Conservation (phyloP, 2,888 invertebrate species). For the Periphyllus acericola region DNA sequence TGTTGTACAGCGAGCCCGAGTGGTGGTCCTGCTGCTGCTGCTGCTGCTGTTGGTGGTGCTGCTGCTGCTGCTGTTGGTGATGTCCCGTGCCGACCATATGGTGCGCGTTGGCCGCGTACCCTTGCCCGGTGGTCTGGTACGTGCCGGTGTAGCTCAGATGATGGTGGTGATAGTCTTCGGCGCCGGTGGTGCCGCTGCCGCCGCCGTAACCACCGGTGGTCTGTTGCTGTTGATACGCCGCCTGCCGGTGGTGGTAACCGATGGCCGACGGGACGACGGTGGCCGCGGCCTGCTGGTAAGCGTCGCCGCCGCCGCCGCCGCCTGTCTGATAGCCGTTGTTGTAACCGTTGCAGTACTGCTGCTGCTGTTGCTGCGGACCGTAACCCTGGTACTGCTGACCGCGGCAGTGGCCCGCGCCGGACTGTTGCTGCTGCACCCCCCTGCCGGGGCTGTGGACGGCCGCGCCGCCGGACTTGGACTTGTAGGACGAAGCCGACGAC, state of each 20-base stretch:
- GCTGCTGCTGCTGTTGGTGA: slow-evolving; percentile 43
- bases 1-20: slow-evolving; percentile 54
- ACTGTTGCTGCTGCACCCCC: slow-evolving; percentile 66
- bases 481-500: slow-evolving; percentile 42
- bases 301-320: slow-evolving; percentile 64
- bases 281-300: slow-evolving; percentile 60
- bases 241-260: slow-evolving; percentile 66
- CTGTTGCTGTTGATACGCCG: slow-evolving; percentile 66
- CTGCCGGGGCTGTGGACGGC: slow-evolving; percentile 64
- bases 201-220: slow-evolving; percentile 63
- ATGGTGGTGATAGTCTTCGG: slow-evolving; percentile 35
- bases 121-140: slow-evolving; percentile 42
- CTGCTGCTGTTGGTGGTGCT: slow-evolving; percentile 34
- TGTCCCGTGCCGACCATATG: background rate
- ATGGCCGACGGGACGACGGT: slow-evolving; percentile 65
- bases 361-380: slow-evolving; percentile 29
- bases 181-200: slow-evolving; percentile 64
- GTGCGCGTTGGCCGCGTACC: slow-evolving; percentile 35
- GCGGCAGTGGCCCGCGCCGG: slow-evolving; percentile 63
- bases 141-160: slow-evolving; percentile 42
- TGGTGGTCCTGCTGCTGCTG: slow-evolving; percentile 30
- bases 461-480: slow-evolving; percentile 38
- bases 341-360: slow-evolving; percentile 61
- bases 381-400: slow-evolving; percentile 52
- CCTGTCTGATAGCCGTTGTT: slow-evolving; percentile 65